phyloP scores from a whole-genome alignment of 2,113 vertebrate genomes.

The Gymnocephalus cernua region DNA sequence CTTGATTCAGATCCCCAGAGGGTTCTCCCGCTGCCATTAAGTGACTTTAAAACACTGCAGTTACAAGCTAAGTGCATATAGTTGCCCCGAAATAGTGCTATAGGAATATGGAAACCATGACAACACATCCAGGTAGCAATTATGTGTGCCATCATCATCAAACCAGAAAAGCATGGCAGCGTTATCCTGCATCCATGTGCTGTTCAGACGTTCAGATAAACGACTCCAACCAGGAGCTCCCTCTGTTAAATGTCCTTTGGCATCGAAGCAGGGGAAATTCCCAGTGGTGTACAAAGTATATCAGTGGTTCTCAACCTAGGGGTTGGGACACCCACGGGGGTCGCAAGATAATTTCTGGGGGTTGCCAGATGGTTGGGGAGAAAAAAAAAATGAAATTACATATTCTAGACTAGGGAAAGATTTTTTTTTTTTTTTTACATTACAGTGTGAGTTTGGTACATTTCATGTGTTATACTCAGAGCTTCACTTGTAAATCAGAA shows the following conservation, averaged over 20 bases:
- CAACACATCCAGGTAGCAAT: background rate
- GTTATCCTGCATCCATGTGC: constrained; percentile 9
- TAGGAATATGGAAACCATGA: background rate
- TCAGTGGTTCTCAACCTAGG: too few relatives aligned
- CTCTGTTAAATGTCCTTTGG: constrained; percentile 32
- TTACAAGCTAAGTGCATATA: constrained; percentile 1
- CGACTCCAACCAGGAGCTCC: constrained; percentile 7
- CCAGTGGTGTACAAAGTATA: background rate
- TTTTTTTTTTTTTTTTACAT: too few relatives aligned
- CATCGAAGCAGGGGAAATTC: background rate
- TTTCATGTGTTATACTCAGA: too few relatives aligned
- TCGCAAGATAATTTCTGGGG: too few relatives aligned
- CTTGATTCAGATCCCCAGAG: constrained; percentile 15
- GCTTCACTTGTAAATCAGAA: too few relatives aligned
- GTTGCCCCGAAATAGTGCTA: background rate
- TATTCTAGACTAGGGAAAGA: too few relatives aligned
- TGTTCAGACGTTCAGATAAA: constrained; percentile 13
- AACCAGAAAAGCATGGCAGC: constrained; percentile 31
- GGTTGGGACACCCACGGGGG: too few relatives aligned
- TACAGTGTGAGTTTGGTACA: too few relatives aligned
- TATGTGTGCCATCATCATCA: constrained; percentile 8
- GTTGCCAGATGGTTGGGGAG: too few relatives aligned
- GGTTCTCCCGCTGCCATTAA: background rate
- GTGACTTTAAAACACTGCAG: background rate
- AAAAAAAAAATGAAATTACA: too few relatives aligned